Evolutionary conservation across 1,140 invertebrate genomes (phyloP).

Genomic region (Panulirus ornatus): DNA sequence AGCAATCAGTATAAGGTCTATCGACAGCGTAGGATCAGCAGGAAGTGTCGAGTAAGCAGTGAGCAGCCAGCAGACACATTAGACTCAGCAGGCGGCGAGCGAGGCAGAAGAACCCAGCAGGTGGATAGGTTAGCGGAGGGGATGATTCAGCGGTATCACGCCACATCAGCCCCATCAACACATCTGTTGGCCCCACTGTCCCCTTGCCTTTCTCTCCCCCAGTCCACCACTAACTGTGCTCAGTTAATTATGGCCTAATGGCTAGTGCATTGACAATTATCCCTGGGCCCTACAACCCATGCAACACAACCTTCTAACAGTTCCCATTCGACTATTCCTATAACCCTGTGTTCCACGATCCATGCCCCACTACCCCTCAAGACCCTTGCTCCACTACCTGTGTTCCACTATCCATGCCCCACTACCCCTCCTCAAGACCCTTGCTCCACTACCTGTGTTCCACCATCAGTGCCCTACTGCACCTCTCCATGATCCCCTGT

Average conservation of each 20-base stretch:
- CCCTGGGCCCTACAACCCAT: too few species aligned
- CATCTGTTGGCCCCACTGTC: background rate
- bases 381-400: background rate
- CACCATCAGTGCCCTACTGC: background rate
- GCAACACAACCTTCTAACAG: background rate
- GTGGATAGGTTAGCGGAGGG: background rate
- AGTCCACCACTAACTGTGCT: background rate
- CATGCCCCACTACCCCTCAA: background rate
- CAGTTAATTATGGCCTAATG: too few species aligned
- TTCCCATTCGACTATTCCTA: slow-evolving; percentile 1
- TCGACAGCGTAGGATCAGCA: too few species aligned
- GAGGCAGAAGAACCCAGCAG: background rate
- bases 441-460: background rate
- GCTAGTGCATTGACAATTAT: too few species aligned
- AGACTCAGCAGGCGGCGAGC: background rate
- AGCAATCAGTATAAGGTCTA: too few species aligned
- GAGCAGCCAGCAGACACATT: background rate
- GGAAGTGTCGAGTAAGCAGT: background rate
- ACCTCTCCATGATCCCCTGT: background rate
- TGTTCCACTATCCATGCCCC: background rate
- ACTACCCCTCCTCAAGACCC: background rate
- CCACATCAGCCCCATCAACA: background rate
- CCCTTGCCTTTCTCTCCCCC: background rate
- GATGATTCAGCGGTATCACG: slow-evolving; percentile 9
- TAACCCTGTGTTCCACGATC: background rate